Base-by-base conservation (phyloP, 1,140 invertebrate genomes). In the Globodera ellingtonae region DNA sequence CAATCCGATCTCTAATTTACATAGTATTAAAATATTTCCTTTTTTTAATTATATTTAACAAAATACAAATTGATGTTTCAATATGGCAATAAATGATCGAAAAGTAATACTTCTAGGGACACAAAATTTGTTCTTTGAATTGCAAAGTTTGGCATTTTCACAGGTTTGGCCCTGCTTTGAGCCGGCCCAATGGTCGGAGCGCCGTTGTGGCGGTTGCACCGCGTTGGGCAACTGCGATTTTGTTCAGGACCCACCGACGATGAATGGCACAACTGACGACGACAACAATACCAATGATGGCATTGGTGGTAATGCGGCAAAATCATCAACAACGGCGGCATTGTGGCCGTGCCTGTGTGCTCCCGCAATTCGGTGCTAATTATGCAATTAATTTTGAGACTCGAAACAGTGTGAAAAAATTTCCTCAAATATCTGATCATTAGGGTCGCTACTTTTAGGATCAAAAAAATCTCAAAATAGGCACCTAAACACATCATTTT, bases 131-230 rank as follows among this genome's bases (percentile, higher is more conserved):
- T 62, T 62, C 13, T 13, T 62, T 6, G 6, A 59, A 62, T 18
- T 62, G 5, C 56, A 10, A 62, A 62, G 18, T 52, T 52, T 52
- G 52, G 52, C 52, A 52, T 52, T 52, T 52, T 52, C 52, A 18
- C 48, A 81, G 70, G 59, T 87, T 4, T 87, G 86, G 86, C 86
- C 86, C 4, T 87, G 86, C 73, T 87, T 88, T 81, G 67, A 72
- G 69, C 79, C 87, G 13, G 46, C 83, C 21, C 62, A 79, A 50
- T 88, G 87, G 87, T 46, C 72, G 18, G 86, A 88, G 71, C 69
- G 81, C 44, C 78, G 82, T 48, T 88, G 87, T 79, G 75, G 75
- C 24, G 82, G 77, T 72, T 87, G 82, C 69, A 65, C 44, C 35
- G 78, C 87, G 6, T 56, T 89, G 21, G 87, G 87, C 52, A 82